These are phyloP conservation scores for Crotalus tigris DNA, from an alignment of 2,113 vertebrate genomes.

Conservation along the genomic window DNA sequence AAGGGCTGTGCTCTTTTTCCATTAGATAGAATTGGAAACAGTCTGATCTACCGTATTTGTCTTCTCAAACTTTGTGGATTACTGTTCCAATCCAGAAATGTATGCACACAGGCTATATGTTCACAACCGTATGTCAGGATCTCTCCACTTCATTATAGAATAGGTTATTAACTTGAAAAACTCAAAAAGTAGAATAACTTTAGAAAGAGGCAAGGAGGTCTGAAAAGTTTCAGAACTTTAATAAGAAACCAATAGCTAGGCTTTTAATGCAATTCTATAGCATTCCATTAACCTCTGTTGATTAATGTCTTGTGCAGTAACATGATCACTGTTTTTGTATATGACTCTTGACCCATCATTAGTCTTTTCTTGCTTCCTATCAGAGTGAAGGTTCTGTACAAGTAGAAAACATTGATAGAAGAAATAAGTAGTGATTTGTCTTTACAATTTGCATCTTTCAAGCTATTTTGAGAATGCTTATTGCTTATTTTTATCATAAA, in stretches of 20 bases:
- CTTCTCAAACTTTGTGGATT: neutral
- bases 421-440: neutral
- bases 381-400: neutral
- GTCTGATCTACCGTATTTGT: neutral
- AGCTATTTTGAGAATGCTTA: neutral
- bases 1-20: neutral
- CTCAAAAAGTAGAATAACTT: neutral
- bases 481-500: conserved; percentile 1
- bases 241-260: neutral
- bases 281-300: neutral
- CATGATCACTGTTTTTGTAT: neutral
- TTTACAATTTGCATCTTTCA: neutral
- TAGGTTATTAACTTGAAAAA: neutral
- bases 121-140: neutral
- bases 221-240: neutral
- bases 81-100: neutral
- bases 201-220: neutral
- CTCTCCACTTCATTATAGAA: neutral
- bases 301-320: neutral
- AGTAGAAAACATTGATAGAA: neutral
- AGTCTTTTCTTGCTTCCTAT: neutral
- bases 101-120: neutral
- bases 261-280: neutral
- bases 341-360: neutral
- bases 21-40: neutral